These are phyloP conservation scores for Eospalax fontanierii DNA, from an alignment of 2,797 vertebrate genomes.

Conservation along the genomic window DNA sequence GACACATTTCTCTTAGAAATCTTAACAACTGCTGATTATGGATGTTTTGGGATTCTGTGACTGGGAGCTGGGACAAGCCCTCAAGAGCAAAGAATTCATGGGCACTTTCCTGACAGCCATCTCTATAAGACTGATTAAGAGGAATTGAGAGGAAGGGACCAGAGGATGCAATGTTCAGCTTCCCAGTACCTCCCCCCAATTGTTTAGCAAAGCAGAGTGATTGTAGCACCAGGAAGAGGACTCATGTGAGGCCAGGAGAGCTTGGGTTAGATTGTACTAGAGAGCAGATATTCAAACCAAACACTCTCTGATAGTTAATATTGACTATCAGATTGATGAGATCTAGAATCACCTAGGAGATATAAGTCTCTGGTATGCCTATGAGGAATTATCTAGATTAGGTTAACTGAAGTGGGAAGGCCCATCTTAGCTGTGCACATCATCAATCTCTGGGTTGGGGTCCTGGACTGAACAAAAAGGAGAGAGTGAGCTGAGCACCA, in stretches of 20 bases:
- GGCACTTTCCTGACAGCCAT: background rate
- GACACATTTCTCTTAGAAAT: constrained; percentile 18
- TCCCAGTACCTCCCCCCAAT: background rate
- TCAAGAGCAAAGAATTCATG: background rate
- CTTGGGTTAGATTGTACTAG: background rate
- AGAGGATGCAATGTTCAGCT: background rate
- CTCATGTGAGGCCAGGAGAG: too few relatives aligned
- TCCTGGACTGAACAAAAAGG: background rate
- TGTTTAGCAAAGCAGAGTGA: background rate
- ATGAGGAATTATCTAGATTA: background rate
- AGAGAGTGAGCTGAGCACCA: background rate
- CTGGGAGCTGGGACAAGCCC: background rate
- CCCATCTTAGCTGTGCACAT: background rate
- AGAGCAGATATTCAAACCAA: background rate
- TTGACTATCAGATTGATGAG: background rate
- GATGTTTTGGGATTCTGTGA: background rate
- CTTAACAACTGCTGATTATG: background rate
- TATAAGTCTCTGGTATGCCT: background rate
- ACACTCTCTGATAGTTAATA: background rate
- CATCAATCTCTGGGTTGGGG: background rate
- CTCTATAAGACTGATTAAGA: background rate
- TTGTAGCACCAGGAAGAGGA: background rate
- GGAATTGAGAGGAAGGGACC: too few relatives aligned
- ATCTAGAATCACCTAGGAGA: background rate
- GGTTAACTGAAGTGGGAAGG: background rate